Conservation (phyloP, 2,888 invertebrate genomes). For the Lacanobia oleracea region DNA sequence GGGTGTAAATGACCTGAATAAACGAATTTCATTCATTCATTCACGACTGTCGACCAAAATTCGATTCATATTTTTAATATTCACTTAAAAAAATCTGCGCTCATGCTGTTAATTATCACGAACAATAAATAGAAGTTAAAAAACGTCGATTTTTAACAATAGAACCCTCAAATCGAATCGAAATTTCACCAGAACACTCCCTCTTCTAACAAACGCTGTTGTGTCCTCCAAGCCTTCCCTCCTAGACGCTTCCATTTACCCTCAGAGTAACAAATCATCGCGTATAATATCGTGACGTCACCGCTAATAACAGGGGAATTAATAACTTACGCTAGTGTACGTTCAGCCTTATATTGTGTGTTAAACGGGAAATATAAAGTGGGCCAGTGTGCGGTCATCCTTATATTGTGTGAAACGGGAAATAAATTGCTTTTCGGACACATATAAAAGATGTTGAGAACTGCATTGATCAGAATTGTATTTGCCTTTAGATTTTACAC, state of each 20-base stretch:
- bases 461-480: constrained; percentile 3
- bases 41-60: no score
- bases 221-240: constrained; percentile 7
- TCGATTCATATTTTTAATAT: neutral
- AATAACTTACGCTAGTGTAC: constrained; percentile 46
- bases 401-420: constrained; percentile 54
- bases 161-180: neutral
- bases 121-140: neutral
- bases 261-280: constrained; percentile 58
- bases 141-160: neutral
- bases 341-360: neutral
- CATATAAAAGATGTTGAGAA: constrained; percentile 11
- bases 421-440: constrained; percentile 65
- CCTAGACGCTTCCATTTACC: constrained; percentile 40
- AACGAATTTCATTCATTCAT: no score
- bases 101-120: no score
- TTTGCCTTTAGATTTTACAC: constrained; percentile 2
- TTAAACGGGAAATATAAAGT: neutral
- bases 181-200: neutral
- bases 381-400: constrained; percentile 47
- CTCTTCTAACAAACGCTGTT: constrained; percentile 16
- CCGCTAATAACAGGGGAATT: constrained; percentile 62
- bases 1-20: no score
- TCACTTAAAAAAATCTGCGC: neutral
- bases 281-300: constrained; percentile 65